Evolutionary conservation across 2,888 invertebrate genomes (phyloP), one percentile per base, ranked within the genome.

Genomic region (Meghimatium bilineatum): DNA sequence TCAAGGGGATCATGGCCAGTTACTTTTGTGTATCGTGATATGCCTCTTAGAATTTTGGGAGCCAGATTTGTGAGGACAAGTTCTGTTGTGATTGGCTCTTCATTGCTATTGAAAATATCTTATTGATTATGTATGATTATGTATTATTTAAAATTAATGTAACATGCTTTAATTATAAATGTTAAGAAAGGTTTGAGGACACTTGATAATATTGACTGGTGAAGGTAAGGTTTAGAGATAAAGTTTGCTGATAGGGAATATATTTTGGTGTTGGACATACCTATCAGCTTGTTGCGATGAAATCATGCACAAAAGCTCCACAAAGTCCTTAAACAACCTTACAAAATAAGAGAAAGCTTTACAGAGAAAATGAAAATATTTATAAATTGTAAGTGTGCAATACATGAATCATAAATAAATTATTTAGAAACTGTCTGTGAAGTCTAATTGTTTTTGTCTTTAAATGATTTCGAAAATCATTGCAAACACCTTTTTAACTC

Each of bases 1-100:
- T 66, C 44, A 44, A 44, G 26, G 74, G 74, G 74, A 74, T 74
- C 32, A 32, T 52, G 74, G 74, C 74, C 74, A 74, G 74, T 74
- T 74, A 44, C 72, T 49, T 72, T 36, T 44, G 29, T 72, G n/a
- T 72, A 49, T 72, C 36, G 29, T 44, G 44, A 49, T 72, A 8
- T 32, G 32, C 17, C 34, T 17, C 23, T 36, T 69, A 5, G 69
- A 69, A 69, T 38, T 23, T 8, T 69, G 69, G 32, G 20, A 67
- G 34, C 66, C 67, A 67, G 34, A 67, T 34, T 23, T 56, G 56
- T 56, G 56, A 23, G 12, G 44, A 44, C 44, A 44, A 12, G 5
- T 5, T 44, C 44, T 44, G 44, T 44, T 26, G 60, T 20, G 60
- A 60, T 26, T 60, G 20, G 60, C 60, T 26, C 20, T 60, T 20